Evolutionary conservation across 2,888 invertebrate genomes (phyloP).

Genomic region (Esperia sulphurella): DNA sequence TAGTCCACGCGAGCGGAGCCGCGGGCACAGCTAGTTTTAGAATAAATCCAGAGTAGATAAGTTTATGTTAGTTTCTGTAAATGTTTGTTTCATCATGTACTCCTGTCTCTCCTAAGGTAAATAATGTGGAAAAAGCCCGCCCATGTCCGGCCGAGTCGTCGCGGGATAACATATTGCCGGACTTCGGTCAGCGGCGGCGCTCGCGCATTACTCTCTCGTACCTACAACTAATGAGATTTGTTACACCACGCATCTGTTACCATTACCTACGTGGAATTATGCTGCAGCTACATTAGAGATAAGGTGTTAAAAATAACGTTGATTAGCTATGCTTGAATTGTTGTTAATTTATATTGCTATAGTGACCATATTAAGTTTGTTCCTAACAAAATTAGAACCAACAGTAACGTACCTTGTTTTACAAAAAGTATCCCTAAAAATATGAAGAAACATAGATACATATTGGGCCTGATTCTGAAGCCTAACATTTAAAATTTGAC

Average conservation of each 20-base stretch:
- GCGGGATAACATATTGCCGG: conserved; percentile 30
- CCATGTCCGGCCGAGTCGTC: conserved; percentile 5
- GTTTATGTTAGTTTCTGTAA: too few species aligned
- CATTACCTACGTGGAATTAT: conserved; percentile 36
- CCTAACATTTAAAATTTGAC: too few species aligned
- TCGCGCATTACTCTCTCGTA: conserved; percentile 37
- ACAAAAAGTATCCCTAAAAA: too few species aligned
- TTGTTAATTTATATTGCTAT: neutral
- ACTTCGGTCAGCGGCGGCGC: conserved; percentile 36
- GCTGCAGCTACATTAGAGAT: conserved; percentile 1
- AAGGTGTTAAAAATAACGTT: conserved; percentile 25
- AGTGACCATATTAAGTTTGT: too few species aligned
- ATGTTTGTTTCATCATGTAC: too few species aligned
- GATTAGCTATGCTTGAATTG: neutral
- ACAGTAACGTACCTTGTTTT: too few species aligned
- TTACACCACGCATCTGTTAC: conserved; percentile 32
- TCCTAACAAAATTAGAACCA: too few species aligned
- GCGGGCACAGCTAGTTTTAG: too few species aligned
- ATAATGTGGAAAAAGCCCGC: conserved; percentile 3
- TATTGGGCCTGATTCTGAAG: too few species aligned
- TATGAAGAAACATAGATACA: too few species aligned
- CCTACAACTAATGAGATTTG: conserved; percentile 43
- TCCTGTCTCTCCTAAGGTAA: neutral
- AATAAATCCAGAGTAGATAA: too few species aligned
- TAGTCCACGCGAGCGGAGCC: too few species aligned